phyloP scores from a whole-genome alignment of 2,888 invertebrate genomes.

The Temnothorax unifasciatus region DNA sequence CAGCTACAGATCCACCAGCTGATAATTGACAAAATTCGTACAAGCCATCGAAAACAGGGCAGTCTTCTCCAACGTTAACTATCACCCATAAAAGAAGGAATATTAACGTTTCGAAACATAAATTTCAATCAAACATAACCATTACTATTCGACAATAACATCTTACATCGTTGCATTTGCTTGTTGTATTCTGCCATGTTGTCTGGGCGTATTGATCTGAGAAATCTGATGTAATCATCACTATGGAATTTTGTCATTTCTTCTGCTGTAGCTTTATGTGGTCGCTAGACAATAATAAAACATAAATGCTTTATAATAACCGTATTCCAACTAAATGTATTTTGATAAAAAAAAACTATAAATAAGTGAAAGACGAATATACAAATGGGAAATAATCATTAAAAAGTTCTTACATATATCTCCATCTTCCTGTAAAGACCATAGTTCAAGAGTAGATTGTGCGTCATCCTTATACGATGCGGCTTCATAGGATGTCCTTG shows the following conservation, averaged over 20 bases:
- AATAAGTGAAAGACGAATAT: background rate
- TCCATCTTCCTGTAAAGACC: slow-evolving; percentile 99
- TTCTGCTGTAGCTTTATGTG: slow-evolving; percentile 99
- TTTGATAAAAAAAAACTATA: background rate
- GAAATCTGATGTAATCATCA: slow-evolving; percentile 99
- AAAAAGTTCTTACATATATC: slow-evolving; percentile 94
- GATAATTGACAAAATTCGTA: slow-evolving; percentile 99
- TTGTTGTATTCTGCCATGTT: slow-evolving; percentile 99
- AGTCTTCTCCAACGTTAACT: slow-evolving; percentile 99
- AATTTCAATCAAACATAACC: background rate
- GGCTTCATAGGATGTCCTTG: slow-evolving; percentile 99
- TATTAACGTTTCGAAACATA: background rate
- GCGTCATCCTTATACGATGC: slow-evolving; percentile 99
- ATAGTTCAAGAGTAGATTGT: slow-evolving; percentile 99
- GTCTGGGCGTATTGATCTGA: slow-evolving; percentile 98
- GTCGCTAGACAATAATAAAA: slow-evolving; percentile 90
- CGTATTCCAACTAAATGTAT: slow-evolving; percentile 11
- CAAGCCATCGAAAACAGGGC: slow-evolving; percentile 99
- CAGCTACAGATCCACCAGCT: slow-evolving; percentile 99
- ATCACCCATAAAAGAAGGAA: slow-evolving; percentile 13
- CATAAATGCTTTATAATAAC: background rate
- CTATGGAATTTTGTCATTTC: slow-evolving; percentile 99
- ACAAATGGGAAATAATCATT: background rate
- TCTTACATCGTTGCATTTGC: slow-evolving; percentile 98
- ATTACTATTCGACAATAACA: background rate